Evolutionary conservation across 2,797 vertebrate genomes (phyloP), one percentile per base, ranked within the genome.

Genomic region (Peromyscus nudipes): DNA sequence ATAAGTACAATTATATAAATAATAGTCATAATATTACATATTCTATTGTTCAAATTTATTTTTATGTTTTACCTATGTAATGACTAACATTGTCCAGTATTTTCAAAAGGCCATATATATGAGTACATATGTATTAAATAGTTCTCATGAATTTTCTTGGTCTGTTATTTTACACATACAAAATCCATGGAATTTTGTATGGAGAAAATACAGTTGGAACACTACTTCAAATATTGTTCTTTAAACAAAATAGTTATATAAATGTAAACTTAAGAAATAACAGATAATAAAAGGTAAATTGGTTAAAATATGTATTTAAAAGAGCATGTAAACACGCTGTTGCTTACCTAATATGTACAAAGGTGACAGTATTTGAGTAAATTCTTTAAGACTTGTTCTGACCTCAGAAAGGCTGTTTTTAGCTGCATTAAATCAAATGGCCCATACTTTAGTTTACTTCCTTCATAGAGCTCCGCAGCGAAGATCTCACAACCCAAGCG

Each of bases 1-100:
- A 92, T 3, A 94, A 89, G 81, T 37, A 89, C 40, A 88, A 65
- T 21, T 95, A 81, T 88, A 77, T 75, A 93, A 65, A n/a, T 3
- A 46, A 4, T 43, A 91, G 16, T 34, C 52, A 23, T 76, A 16
- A 75, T 76, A 80, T 55, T 21, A 64, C 3, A 49, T 29, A 1
- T 16, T 75, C 6, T 57, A 94, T 86, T 29, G 55, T 83, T 10
- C 11, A 64, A 73, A 77, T 69, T 80, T 88, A 80, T 65, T 73
- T 85, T 52, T 69, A 17, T 43, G 10, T 29, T 43, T 73, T 55
- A 71, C 4, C 6, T 8, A 55, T 69, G 23, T 4, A 31, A 37
- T 49, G 46, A 75, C 75, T 91, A 29, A 9, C n/a, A 94, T 97
- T 92, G 80, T 55, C 1, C 27, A 73, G 67, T 65, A 2, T 37